Evolutionary conservation across 2,797 vertebrate genomes (phyloP).

Genomic region (Lindbergichthys nudifrons): DNA sequence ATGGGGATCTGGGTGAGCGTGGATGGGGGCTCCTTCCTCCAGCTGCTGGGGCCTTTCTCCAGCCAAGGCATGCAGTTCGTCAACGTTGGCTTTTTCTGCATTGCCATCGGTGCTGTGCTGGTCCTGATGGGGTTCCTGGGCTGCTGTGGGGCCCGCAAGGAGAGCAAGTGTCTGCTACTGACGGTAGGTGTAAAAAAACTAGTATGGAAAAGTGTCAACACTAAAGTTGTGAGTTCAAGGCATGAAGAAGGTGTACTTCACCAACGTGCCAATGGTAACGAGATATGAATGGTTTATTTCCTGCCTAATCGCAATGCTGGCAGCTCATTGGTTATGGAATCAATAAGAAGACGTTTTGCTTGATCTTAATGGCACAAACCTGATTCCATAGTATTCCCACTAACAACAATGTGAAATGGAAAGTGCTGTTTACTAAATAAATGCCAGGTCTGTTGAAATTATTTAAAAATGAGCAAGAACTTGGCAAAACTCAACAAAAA

Average conservation of each 20-base stretch:
- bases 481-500: too few species aligned
- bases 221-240: neutral
- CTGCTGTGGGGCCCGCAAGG: conserved; percentile 86
- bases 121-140: conserved; percentile 89
- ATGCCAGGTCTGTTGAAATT: too few species aligned
- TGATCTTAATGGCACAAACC: too few species aligned
- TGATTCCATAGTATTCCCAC: too few species aligned
- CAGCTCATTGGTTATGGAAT: too few species aligned
- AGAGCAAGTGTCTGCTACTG: conserved; percentile 93
- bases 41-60: conserved; percentile 83
- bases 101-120: conserved; percentile 84
- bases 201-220: neutral
- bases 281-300: neutral
- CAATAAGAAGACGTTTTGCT: too few species aligned
- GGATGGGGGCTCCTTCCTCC: conserved; percentile 83
- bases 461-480: too few species aligned
- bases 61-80: conserved; percentile 77
- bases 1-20: conserved; percentile 90
- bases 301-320: neutral
- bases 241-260: neutral
- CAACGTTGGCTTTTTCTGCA: conserved; percentile 90
- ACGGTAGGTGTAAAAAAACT: conserved; percentile 75
- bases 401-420: too few species aligned
- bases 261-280: neutral
- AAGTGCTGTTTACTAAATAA: too few species aligned